These are phyloP conservation scores for Sebastes hubbsi DNA, from an alignment of 2,797 vertebrate species.

Conservation along the genomic window DNA sequence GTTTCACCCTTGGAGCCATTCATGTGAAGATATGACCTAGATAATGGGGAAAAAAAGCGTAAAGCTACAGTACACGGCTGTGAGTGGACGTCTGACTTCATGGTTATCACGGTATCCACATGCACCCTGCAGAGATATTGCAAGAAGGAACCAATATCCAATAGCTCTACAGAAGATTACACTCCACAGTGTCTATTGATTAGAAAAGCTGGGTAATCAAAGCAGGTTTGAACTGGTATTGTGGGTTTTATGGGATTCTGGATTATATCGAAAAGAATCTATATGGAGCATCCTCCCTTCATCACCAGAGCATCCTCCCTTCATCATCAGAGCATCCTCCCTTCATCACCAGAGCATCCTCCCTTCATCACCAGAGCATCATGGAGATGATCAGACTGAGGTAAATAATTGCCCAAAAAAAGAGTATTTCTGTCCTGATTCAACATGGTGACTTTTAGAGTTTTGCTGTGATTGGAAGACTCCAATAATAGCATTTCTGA, in stretches of 20 bases:
- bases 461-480: not conserved
- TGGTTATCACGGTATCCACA: conserved; percentile 9
- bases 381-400: not conserved
- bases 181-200: conserved; percentile 29
- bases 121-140: conserved; percentile 1
- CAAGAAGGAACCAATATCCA: not conserved
- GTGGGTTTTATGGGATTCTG: conserved; percentile 10
- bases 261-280: conserved; percentile 7
- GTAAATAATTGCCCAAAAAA: not conserved
- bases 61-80: not conserved
- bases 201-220: conserved; percentile 35
- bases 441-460: not conserved
- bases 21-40: conserved; percentile 36
- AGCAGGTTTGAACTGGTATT: conserved; percentile 32
- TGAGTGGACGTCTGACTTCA: conserved; percentile 6
- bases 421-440: not conserved
- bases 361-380: not conserved
- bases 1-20: not conserved
- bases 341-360: not conserved
- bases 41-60: not conserved
- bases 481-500: not conserved
- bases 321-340: not conserved
- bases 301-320: not conserved
- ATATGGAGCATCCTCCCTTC: not conserved
- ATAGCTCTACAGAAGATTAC: conserved; percentile 8